Percentiles rank a stretch among this genome's conserved stretches.
Conservation (phyloP, 2,113 vertebrate species). For the Pteropus alecto region DNA sequence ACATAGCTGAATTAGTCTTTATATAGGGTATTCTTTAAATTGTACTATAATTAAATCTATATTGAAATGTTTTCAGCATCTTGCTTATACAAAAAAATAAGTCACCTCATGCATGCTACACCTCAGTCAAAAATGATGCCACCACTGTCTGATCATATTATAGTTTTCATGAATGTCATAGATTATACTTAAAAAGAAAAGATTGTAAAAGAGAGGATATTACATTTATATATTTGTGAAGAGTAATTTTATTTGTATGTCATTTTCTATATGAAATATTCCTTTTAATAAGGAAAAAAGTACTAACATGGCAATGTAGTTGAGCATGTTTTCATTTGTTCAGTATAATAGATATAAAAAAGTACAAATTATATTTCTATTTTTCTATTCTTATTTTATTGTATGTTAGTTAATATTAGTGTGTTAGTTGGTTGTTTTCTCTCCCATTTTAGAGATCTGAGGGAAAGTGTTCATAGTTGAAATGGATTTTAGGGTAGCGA, state of each 20-base stretch:
- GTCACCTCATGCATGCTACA: neutral
- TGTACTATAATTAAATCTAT: neutral
- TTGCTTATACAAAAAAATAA: neutral
- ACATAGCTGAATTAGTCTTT: neutral
- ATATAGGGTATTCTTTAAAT: neutral
- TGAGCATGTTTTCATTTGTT: neutral
- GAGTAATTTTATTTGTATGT: too few species aligned
- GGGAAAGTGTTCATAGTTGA: neutral
- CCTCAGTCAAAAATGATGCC: neutral
- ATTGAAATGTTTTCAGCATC: neutral
- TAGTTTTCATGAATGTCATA: neutral
- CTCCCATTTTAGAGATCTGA: neutral
- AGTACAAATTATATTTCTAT: neutral
- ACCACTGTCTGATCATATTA: neutral
- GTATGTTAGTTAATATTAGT: neutral
- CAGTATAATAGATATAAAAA: neutral
- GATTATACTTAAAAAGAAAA: neutral
- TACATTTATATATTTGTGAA: neutral
- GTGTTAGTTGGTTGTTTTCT: neutral
- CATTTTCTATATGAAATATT: neutral
- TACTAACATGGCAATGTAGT: neutral
- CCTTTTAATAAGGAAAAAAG: neutral
- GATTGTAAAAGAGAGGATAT: neutral
- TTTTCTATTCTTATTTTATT: neutral
- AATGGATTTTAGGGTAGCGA: neutral